Evolutionary conservation across 64 coral and sea anemone species (phyloP), one percentile per base, ranked within the genome.

Genomic region (Anthopleura sola): DNA sequence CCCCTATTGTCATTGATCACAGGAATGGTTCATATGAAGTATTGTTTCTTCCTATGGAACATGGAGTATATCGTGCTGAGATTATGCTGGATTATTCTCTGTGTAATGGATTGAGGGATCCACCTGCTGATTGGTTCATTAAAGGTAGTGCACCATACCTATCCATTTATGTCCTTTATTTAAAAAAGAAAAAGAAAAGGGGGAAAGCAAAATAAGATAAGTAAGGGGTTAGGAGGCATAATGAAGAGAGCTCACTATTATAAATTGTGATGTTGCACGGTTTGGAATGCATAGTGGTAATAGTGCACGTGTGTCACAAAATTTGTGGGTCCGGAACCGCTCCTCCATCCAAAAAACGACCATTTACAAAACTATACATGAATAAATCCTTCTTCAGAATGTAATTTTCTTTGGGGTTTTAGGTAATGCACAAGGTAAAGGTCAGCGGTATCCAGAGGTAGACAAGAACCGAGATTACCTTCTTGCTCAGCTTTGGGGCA

Each of bases 361-460:
- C n/a, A n/a, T n/a, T n/a, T n/a, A n/a, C n/a, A n/a, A n/a, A n/a
- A n/a, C n/a, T n/a, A n/a, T n/a, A n/a, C n/a, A n/a, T n/a, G n/a
- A n/a, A n/a, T n/a, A n/a, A n/a, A n/a, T n/a, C n/a, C n/a, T n/a
- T n/a, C n/a, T n/a, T n/a, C n/a, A 44, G 40, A 44, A 8, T 44
- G 40, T 44, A 3, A 44, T 87, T 78, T 40, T 37, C 23, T 80
- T 60, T 84, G 13, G 12, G 16, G 58, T 39, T 60, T 3, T 49
- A 96, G 94, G 94, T 68, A 96, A 91, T 44, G 90, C 84, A 24
- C 94, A 96, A 84, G 94, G 94, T 33, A 96, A 96, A 77, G 83
- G 85, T 84, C 94, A 96, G 64, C 49, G 34, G 23, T 87, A 96
- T 37, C 53, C 84, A 8, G 76, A 75, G 26, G 94, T 96, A 28